A percentile compares a stretch with the other conserved stretches of the same genome.
Conservation (phyloP, 2,113 vertebrate genomes). For the Salvator merianae region DNA sequence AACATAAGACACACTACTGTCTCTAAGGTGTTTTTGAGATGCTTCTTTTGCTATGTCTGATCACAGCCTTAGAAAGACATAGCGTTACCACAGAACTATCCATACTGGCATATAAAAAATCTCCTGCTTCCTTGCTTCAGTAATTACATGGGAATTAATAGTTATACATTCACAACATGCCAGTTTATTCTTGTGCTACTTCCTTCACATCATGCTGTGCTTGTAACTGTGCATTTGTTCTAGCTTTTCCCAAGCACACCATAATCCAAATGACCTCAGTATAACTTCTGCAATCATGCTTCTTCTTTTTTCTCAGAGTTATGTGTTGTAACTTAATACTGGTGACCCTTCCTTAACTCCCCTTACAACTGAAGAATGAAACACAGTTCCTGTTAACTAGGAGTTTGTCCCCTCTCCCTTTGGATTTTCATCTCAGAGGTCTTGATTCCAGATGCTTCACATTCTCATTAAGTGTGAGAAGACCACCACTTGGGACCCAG, state of each 20-base stretch:
- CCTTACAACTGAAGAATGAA: not conserved
- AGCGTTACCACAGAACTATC: no score
- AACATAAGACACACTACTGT: no score
- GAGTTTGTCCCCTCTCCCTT: not conserved
- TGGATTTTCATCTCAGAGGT: not conserved
- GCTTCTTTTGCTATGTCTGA: no score
- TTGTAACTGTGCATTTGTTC: not conserved
- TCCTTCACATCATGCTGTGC: not conserved
- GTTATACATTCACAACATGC: not conserved
- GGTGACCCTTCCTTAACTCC: not conserved
- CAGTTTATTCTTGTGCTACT: not conserved
- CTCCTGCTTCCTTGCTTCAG: not conserved
- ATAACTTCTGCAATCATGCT: not conserved
- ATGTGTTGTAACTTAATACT: constrained; percentile 9
- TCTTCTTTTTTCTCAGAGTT: not conserved
- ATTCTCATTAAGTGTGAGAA: constrained; percentile 4
- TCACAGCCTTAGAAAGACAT: no score
- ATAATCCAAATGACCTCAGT: not conserved
- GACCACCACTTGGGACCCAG: not conserved
- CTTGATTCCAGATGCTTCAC: constrained; percentile 1
- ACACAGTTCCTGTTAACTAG: not conserved
- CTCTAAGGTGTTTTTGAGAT: no score
- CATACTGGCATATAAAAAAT: not conserved
- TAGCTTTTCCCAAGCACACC: not conserved
- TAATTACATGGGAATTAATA: not conserved